These are phyloP conservation scores for Sternotherus odoratus DNA, from an alignment of 2,797 vertebrate species.

Conservation along the genomic window DNA sequence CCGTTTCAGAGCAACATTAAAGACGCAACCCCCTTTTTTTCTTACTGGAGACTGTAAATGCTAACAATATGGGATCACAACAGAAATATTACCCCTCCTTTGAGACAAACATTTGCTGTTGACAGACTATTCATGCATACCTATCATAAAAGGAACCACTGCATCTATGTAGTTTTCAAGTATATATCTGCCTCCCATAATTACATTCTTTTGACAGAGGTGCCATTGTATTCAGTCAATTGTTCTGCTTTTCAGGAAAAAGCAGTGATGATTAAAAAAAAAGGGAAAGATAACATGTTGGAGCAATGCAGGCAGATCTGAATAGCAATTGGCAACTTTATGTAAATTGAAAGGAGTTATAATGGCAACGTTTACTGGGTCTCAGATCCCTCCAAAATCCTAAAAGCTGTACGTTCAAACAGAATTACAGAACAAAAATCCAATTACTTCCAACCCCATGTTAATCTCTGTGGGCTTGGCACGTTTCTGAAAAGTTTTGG, in stretches of 20 bases:
- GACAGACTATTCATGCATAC: slow-evolving; percentile 14
- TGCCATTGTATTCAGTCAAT: not conserved
- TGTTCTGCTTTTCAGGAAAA: slow-evolving; percentile 1
- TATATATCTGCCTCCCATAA: not conserved
- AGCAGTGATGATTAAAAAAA: not conserved
- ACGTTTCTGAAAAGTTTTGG: not conserved
- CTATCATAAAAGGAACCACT: slow-evolving; percentile 12
- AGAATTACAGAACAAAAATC: not conserved
- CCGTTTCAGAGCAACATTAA: slow-evolving; percentile 53
- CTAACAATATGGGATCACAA: not conserved
- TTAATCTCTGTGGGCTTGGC: not conserved
- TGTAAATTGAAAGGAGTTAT: not conserved
- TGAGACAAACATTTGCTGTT: not conserved
- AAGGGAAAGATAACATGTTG: not conserved
- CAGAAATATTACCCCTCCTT: slow-evolving; percentile 38
- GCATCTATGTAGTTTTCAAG: not conserved
- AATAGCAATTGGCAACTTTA: not conserved
- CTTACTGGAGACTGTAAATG: slow-evolving; percentile 29
- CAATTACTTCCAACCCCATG: not conserved
- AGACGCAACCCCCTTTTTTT: slow-evolving; percentile 29
- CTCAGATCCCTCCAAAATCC: slow-evolving; percentile 10
- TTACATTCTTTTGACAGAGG: not conserved
- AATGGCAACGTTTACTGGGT: not conserved
- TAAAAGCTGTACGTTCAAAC: not conserved
- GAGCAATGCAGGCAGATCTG: not conserved